Evolutionary conservation across 2,888 invertebrate genomes (phyloP), one percentile per base, ranked within the genome.

Genomic region (Callimorpha dominula): DNA sequence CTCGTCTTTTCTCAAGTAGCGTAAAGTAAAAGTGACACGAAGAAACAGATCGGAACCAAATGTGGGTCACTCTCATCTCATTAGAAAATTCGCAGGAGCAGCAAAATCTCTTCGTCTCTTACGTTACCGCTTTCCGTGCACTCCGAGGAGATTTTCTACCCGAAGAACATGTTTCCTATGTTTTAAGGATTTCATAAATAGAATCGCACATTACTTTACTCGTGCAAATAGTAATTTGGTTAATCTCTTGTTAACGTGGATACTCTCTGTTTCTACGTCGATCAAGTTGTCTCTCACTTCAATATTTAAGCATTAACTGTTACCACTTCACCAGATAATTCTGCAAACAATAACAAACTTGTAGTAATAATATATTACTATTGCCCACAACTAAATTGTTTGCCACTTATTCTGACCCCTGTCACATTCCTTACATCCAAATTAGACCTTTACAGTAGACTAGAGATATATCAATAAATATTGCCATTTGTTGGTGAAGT

Each of bases 381-480:
- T 8, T 20, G 64, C 9, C 63, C 57, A 64, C 62, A 62, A 54
- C 17, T 4, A 52, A 70, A 65, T 68, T 65, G 68, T 71, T 65
- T 15, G 17, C 65, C 50, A 67, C 57, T 71, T 52, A 68, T 68
- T 49, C 52, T 31, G 63, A 66, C 68, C 64, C 63, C 50, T 73
- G 73, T 81, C 65, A 64, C 70, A 64, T 73, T 66, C 69, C 66
- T 67, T 64, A 81, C 65, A 68, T 65, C 43, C 15, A 49, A 65
- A 66, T 66, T 17, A 72, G 52, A 64, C 57, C 71, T 63, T 65
- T 62, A 62, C 31, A 50, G 43, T 46, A 42, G 65, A 54, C 72
- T 46, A 60, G 60, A 60, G 43, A 46, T 68, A 75, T 66, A 69
- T 77, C 74, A 77, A 79, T 84, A 76, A 75, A 75, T 77, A 74